Evolutionary conservation across 2,797 vertebrate genomes (phyloP), one percentile per base, ranked within the genome.

Genomic region (Micropoecilia bifurca): DNA sequence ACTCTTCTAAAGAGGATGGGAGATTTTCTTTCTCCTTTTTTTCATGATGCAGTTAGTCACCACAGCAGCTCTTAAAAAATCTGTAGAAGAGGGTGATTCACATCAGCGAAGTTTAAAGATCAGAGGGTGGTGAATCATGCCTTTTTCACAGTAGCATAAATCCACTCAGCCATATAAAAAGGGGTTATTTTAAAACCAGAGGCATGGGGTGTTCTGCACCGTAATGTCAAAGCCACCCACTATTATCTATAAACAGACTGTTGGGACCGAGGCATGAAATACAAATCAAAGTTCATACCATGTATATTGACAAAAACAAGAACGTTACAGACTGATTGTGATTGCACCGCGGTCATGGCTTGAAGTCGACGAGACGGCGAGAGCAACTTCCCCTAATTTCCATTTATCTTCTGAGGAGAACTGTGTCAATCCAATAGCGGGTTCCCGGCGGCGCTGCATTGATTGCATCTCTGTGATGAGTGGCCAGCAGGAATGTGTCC

Each of bases 381-480:
- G 90, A 83, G 82, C 74, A 71, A 87, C 85, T 81, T 86, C 76
- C 68, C 77, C 83, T 90, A 88, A 91, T 94, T 88, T 90, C 80
- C 88, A 90, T 92, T 91, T 86, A 86, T 93, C 85, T 91, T 92
- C 77, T 71, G 80, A 82, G 86, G 90, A 90, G 86, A 91, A 89
- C 85, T 91, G 93, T 94, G 93, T 92, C 93, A 93, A 93, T 93
- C 89, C 89, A 87, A 94, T 93, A 85, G 81, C 90, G 90, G 88
- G 90, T 86, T 86, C 88, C 81, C 89, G 89, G 90, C 73, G 50
- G 83, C 88, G 89, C 8, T 77, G 86, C 89, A 93, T 92, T 85
- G 91, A 94, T 94, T 94, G 89, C 87, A 91, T 94, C 90, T 91
- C 88, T 81, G 89, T 90, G 88, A 90, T 89, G 91, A 90, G 88